Base-by-base conservation (phyloP, 2,888 invertebrate species). In the Platycheirus albimanus region DNA sequence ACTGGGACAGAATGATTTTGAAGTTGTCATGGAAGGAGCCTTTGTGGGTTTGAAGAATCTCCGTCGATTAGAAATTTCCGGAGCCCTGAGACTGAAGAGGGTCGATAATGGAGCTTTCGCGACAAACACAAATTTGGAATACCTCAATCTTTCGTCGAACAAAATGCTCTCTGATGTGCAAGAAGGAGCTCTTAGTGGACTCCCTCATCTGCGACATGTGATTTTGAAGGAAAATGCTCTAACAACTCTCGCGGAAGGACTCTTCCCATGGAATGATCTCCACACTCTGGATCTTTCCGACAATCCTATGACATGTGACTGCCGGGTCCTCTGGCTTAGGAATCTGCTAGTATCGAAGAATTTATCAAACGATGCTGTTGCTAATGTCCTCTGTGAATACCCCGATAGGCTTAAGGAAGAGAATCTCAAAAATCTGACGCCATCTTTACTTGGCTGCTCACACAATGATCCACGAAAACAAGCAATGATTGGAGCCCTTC, bases 1-100 rank as follows among this genome's bases (percentile, higher is more conserved):
- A 33, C 93, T 97, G 74, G 97, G 97, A 0, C 96, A 96, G 88
- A 97, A 97, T 88, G 95, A 95, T 85, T 96, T 96, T 87, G 91
- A 93, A 43, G 91, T 92, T 0, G 90, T 97, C 61, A 93, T 94
- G 87, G 93, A 94, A 8, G 94, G 95, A 85, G 95, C 96, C 0
- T 96, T 97, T 89, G 94, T 93, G 85, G 96, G 96, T 0, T 91
- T 97, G 71, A 94, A 94, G 75, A 96, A 96, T 88, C 91, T 97
- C 13, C 94, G 95, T 85, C 92, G 93, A 78, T 90, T 97, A 75
- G 96, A 96, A 87, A 93, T 97, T 8, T 95, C 95, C 0, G 96
- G 96, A 3, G 95, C 96, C 0, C 93, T 94, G 61, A 93, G 94
- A 85, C 90, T 97, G 58, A 93, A 94, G 70, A 92, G 93, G 71